Evolutionary conservation across 2,113 vertebrate genomes (phyloP), one percentile per base, ranked within the genome.

Genomic region (Pachyramphus minor): DNA sequence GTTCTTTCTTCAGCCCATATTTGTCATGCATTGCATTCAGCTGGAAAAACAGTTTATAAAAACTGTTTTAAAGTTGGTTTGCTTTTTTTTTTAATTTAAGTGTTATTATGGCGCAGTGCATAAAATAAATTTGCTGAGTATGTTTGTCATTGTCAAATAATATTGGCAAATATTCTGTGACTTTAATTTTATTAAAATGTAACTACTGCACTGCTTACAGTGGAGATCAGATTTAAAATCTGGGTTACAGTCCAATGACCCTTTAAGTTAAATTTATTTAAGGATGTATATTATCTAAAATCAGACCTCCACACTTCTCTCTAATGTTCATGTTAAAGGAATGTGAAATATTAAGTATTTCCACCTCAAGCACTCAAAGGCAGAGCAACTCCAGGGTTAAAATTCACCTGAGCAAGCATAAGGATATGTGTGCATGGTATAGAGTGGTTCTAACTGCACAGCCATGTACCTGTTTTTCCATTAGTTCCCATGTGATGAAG

Each of bases 341-440:
- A 80, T 27, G 9, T 52, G 45, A 37, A 71, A 56, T 44, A 63
- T 44, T 53, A 79, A 66, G 10, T 37, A 41, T 72, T 72, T 91
- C 19, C 4, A 35, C 18, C 10, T 60, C 3, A 9, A 60, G 17
- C 20, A 53, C 31, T 82, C 14, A 50, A 39, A 88, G 13, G 3
- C 23, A 39, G 10, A 73, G 45, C 8, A 91, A 59, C 39, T 64
- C 6, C 11, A 85, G 28, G 27, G 59, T 58, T 68, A 59, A 76
- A 66, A 77, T 55, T 73, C 4, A 2, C 21, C n/a, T 47, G 42
- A 75, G 28, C 11, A 68, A 62, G 56, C 1, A 35, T 2, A 2
- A 62, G 9, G 31, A 15, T 21, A 8, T 44, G 18, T 47, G 39
- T 75, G 18, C 0, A 0, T 47, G 44, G 12, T 62, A 2, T 18